Percentiles rank a stretch among this genome's conserved stretches.
Evolutionary conservation across 1,140 invertebrate genomes (phyloP).

Genomic region (Drosophila sp.): DNA sequence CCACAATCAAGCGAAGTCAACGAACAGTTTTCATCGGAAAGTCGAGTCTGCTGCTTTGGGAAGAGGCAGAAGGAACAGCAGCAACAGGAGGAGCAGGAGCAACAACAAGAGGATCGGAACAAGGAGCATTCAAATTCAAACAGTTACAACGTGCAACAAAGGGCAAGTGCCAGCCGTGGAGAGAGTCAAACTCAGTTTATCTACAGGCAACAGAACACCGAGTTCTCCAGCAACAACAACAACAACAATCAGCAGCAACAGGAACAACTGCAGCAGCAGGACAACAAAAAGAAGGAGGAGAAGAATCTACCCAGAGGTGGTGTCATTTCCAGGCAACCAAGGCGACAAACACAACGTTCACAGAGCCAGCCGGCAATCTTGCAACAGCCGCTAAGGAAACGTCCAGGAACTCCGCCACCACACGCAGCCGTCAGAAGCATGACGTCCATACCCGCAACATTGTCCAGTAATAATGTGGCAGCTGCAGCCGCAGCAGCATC

Average conservation of each 20-base stretch:
- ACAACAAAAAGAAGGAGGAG: background rate
- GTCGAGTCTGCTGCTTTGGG: constrained; percentile 58
- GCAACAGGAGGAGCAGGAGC: constrained; percentile 7
- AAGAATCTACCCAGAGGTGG: background rate
- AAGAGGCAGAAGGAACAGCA: constrained; percentile 37
- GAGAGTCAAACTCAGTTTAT: constrained; percentile 21
- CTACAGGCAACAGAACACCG: constrained; percentile 60
- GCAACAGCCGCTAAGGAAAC: constrained; percentile 46
- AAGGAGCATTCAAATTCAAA: constrained; percentile 44
- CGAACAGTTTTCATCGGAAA: constrained; percentile 26
- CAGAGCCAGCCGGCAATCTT: constrained; percentile 65
- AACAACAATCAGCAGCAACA: background rate
- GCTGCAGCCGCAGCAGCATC: constrained; percentile 51
- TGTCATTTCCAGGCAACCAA: constrained; percentile 53
- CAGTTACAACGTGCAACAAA: constrained; percentile 65
- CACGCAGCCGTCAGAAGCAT: constrained; percentile 57
- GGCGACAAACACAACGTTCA: constrained; percentile 52
- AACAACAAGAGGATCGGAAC: background rate
- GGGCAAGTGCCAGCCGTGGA: constrained; percentile 14
- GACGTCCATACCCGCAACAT: constrained; percentile 69
- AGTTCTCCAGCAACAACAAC: constrained; percentile 34
- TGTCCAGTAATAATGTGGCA: constrained; percentile 76
- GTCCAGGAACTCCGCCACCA: constrained; percentile 65
- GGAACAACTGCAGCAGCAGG: constrained; percentile 10
- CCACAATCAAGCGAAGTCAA: constrained; percentile 25